Base-by-base conservation (phyloP, 2,113 vertebrate species). In the Agelaius tricolor region DNA sequence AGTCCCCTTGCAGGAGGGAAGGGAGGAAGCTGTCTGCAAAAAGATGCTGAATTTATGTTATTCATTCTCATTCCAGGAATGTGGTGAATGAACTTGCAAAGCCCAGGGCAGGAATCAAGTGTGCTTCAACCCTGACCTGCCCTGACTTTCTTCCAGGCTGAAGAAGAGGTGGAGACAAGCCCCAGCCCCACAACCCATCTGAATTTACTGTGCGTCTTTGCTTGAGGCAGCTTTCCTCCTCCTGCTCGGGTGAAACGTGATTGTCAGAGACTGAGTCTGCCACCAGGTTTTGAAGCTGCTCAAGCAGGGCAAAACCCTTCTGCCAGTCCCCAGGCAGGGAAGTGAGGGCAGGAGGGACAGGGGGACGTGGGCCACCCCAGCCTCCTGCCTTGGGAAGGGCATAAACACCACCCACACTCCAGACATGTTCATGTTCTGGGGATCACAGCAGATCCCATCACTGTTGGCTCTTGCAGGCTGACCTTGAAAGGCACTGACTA, bases 181-280 rank as follows among this genome's bases (percentile, higher is more conserved):
- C 16, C 52, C 0, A 0, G 51, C n/a, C 24, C 33, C 39, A 33
- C 33, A 65, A 14, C 39, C 44, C 37, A 7, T 67, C 31, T 59
- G 39, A 84, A 84, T 74, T 92, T 44, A 66, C 55, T 8, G 3
- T 4, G 28, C 49, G 57, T 30, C 26, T 89, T 43, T 66, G 66
- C 47, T 52, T 33, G 31, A n/a, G 17, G 35, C 12, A 24, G 57
- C 26, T 59, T 46, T 67, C 23, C 18, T 18, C 6, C 23, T 83
- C 31, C 63, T 49, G 46, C n/a, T 30, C 0, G 2, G 46, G 9
- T n/a, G 76, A 55, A 87, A 59, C 0, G 0, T 14, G 19, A 58
- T 15, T 15, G 2, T 20, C 35, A 35, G 33, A 54, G 37, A 51
- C 23, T 0, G 5, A 67, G 20, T 5, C 55, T 85, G 59, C 28